Percentiles rank a stretch among this genome's conserved stretches.
Evolutionary conservation across 2,797 vertebrate species (phyloP).

Genomic region (Numenius phaeopus): DNA sequence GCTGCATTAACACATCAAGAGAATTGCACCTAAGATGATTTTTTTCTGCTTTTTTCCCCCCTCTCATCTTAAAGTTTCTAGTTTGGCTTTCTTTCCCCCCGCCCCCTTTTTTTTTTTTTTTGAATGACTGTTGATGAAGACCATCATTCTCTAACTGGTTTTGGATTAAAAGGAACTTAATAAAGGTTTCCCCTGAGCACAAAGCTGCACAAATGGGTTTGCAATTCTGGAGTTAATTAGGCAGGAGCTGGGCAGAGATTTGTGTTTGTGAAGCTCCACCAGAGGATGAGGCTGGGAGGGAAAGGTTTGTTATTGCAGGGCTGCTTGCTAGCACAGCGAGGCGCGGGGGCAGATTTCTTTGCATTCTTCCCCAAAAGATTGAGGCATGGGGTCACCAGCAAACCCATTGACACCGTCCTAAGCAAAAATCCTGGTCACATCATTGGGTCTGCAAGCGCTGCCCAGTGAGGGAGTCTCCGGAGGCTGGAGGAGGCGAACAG

Average conservation of each 20-base stretch:
- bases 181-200: slow-evolving; percentile 47
- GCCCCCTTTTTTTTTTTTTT: neutral
- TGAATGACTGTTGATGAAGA: neutral
- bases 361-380: neutral
- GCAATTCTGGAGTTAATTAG: slow-evolving; percentile 43
- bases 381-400: neutral
- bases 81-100: neutral
- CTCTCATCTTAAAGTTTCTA: neutral
- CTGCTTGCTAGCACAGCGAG: neutral
- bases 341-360: neutral
- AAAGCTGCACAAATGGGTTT: slow-evolving; percentile 47
- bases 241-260: neutral
- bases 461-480: accelerated
- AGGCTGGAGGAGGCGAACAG: neutral
- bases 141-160: neutral
- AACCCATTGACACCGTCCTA: accelerated
- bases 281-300: neutral
- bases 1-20: neutral
- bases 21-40: neutral
- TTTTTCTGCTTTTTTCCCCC: accelerated
- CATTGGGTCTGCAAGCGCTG: accelerated
- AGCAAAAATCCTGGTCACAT: accelerated
- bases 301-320: neutral
- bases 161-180: slow-evolving; percentile 66
- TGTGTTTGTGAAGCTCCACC: neutral